Evolutionary conservation across 2,888 invertebrate genomes (phyloP).

Genomic region (Pterostichus niger): DNA sequence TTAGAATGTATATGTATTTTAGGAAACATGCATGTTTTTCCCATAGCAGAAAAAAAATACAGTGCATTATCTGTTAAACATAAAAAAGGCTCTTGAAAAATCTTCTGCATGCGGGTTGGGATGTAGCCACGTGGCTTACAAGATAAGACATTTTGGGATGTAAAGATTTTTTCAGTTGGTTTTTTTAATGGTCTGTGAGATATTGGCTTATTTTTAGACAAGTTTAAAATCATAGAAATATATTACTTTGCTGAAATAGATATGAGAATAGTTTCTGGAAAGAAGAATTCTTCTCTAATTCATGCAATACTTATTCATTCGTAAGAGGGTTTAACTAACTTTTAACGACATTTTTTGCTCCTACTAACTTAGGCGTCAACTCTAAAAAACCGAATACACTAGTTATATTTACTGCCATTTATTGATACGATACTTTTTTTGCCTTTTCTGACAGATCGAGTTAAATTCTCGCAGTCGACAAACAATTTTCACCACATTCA

Average conservation of each 20-base stretch:
- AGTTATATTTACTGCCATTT: too few relatives aligned
- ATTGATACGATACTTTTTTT: too few relatives aligned
- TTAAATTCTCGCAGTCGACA: too few relatives aligned
- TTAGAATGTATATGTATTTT: constrained; percentile 14
- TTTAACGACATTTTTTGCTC: too few relatives aligned
- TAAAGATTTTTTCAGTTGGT: constrained; percentile 4
- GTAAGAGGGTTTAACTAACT: too few relatives aligned
- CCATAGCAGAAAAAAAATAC: constrained; percentile 25
- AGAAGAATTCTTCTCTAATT: neutral
- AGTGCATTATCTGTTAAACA: constrained; percentile 22
- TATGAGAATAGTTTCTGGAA: neutral
- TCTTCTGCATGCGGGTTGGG: constrained; percentile 5
- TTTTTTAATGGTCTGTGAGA: constrained; percentile 41
- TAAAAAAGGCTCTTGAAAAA: constrained; percentile 37
- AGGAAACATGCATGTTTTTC: constrained; percentile 45
- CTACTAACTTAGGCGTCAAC: too few relatives aligned
- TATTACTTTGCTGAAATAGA: constrained; percentile 40
- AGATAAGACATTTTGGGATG: constrained; percentile 45
- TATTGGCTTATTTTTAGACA: constrained; percentile 23
- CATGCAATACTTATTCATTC: neutral
- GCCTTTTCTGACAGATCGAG: too few relatives aligned
- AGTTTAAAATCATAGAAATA: constrained; percentile 35
- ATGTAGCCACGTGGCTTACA: constrained; percentile 32
- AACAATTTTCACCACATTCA: too few relatives aligned
- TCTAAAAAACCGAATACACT: too few relatives aligned